Conservation (phyloP, 2,797 vertebrate species). For the Danio aesculapii region DNA sequence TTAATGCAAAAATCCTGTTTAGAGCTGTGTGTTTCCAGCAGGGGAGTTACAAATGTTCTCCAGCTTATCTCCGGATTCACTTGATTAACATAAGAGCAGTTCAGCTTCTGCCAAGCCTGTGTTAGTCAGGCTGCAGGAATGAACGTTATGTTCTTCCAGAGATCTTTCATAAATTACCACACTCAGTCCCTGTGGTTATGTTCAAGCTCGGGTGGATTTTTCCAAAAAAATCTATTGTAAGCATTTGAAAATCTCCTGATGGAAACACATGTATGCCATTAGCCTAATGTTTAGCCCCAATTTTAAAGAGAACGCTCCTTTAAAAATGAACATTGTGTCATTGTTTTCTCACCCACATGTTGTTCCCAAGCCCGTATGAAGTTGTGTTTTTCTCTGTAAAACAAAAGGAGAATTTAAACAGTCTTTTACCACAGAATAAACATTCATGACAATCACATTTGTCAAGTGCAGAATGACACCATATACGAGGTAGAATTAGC, state of each 20-base stretch:
- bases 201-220: conserved; percentile 19
- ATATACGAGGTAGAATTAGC: not conserved
- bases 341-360: not conserved
- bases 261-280: conserved; percentile 15
- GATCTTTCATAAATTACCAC: conserved; percentile 33
- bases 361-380: not conserved
- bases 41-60: not conserved
- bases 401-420: not conserved
- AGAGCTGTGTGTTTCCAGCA: conserved; percentile 14
- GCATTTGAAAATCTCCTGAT: conserved; percentile 7
- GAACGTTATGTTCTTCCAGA: conserved; percentile 40
- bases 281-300: not conserved
- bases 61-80: conserved; percentile 20
- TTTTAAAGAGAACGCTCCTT: not conserved
- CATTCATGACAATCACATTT: not conserved
- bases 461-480: not conserved
- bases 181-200: conserved; percentile 30
- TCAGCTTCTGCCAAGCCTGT: conserved; percentile 28
- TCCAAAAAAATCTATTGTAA: not conserved
- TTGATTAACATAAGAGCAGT: conserved; percentile 22
- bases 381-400: not conserved
- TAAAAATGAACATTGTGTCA: not conserved
- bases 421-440: not conserved
- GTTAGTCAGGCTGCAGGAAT: conserved; percentile 45
- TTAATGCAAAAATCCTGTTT: not conserved